Base-by-base conservation (phyloP, 2,797 vertebrate species). In the Tapirus indicus region DNA sequence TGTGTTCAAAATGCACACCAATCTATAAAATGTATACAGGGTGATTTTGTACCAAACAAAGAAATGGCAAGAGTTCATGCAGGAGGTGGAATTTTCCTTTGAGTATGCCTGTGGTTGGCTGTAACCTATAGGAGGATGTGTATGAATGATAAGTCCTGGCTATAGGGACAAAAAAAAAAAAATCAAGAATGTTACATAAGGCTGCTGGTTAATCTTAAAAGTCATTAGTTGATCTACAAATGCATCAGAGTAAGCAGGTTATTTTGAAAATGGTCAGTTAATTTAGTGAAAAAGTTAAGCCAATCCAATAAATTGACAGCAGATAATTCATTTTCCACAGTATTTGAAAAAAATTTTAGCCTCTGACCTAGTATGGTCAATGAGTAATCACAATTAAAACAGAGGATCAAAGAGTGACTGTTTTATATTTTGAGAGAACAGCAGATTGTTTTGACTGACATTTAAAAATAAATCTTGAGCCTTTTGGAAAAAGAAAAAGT, bases 401-500 rank as follows among this genome's bases (percentile, higher is more conserved):
- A 35, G 56, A 86, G 10, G 23, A 87, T 87, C 56, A 64, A 72
- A 92, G 35, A 87, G 18, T 66, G 9, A 64, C 29, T 87, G 29
- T 35, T 91, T 56, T 64, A 80, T 32, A 80, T 74, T 92, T 87
- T 87, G 23, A 95, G 38, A 29, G 41, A 74, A 38, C 9, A 56
- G 9, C 1, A 66, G 29, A 82, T 49, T 58, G 47, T 47, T 92
- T 72, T 87, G 83, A 87, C 21, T 66, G 29, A 83, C 38, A 80
- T 87, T 66, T 74, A 80, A 80, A 71, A 92, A 86, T 64, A 85
- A 71, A 91, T 80, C 74, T 66, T 80, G 32, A 56, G 38, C 0
- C 47, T 87, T 85, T 72, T 80, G 35, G 56, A 84, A 85, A 91
- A 52, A 88, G 9, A 29, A 72, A 94, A 71, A 78, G 62, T 87